These are phyloP conservation scores for Apteryx owenii DNA, from an alignment of 2,113 vertebrate genomes.

Conservation along the genomic window DNA sequence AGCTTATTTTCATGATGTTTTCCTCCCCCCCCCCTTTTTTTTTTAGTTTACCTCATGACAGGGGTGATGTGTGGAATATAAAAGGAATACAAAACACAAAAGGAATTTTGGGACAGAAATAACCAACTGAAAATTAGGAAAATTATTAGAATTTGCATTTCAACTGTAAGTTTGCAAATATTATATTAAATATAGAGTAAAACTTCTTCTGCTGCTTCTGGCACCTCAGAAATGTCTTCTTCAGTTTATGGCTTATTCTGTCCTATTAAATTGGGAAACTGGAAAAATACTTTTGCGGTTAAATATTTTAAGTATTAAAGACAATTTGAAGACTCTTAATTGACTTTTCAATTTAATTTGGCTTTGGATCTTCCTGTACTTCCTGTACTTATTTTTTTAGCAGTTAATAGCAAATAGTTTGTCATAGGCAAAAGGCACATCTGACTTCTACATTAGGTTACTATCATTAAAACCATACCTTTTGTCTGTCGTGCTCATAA, in stretches of 20 bases:
- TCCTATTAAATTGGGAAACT: not conserved
- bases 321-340: not conserved
- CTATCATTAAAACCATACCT: conserved; percentile 28
- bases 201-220: not conserved
- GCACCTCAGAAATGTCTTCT: not conserved
- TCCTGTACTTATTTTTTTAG: not conserved
- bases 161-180: not conserved
- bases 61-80: not conserved
- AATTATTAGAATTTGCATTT: not conserved
- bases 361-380: not conserved
- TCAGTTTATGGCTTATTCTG: not conserved
- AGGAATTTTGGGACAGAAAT: not conserved
- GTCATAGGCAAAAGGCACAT: conserved; percentile 19
- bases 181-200: not conserved
- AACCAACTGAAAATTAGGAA: not conserved
- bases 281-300: not conserved
- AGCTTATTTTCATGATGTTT: not conserved
- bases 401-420: not conserved
- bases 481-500: conserved; percentile 22
- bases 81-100: not conserved
- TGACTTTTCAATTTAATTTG: not conserved
- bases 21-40: not conserved
- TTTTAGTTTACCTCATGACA: not conserved
- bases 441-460: conserved; percentile 30
- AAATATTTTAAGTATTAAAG: not conserved